Evolutionary conservation across 1,140 invertebrate genomes (phyloP), one percentile per base, ranked within the genome.

Genomic region (Penaeus vannamei): DNA sequence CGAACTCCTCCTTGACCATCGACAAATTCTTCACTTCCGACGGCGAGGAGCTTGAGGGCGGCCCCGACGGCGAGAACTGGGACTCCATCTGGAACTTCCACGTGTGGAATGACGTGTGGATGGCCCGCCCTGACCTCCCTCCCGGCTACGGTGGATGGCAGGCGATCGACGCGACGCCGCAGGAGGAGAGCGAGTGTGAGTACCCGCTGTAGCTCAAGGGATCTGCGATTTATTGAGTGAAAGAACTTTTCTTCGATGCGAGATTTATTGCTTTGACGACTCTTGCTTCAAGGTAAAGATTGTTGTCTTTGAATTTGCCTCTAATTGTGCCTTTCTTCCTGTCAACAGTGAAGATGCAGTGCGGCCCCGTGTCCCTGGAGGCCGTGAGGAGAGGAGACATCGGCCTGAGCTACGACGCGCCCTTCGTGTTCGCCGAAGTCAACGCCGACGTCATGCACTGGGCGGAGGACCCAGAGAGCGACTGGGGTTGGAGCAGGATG

Each of bases 91-190:
- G 95, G 96, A 97, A 97, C 93, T 97, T 96, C 94, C 96, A 97
- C 92, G 96, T 96, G 0, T 97, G 96, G 96, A 97, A 96, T 92
- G 96, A 97, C 89, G 96, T 96, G 79, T 97, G 96, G 96, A 96
- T 97, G 95, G 93, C 94, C 60, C 92, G 96, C 85, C 95, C 95
- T 17, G 96, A 97, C 92, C 93, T 97, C 36, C 96, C 96, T 1
- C 81, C 87, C 92, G 96, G 95, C 29, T 97, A 96, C 92, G 95
- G 95, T 26, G 98, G 98, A 0, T 99, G 98, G 98, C 98, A 99
- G 93, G 97, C 95, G 0, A 96, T 98, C 84, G 98, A 99, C 93
- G 95, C 97, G 0, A 99, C 98, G 0, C 98, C 98, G 0, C 98
- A 99, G 92, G 98, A 94, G 92, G 86, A 94, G 86, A 96, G 96